Percentiles rank a stretch among this genome's conserved stretches.
Conservation (phyloP, 2,113 vertebrate genomes). For the zebrafish (Danio rerio) region GRCz12tu NC_133180.1:16718001-16718500, state of each 20-base stretch:
- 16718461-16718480: no score
- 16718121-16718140: slow-evolving; percentile 5
- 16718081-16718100: no score
- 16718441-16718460: no score
- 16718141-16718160: background rate
- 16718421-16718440: no score
- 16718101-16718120: background rate
- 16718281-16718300: background rate
- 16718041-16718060: no score
- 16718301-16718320: background rate
- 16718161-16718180: background rate
- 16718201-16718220: background rate
- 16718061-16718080: no score
- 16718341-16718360: background rate
- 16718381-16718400: background rate
- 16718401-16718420: background rate
- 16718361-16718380: background rate
- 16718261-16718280: background rate
- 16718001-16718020: no score
- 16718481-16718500: no score
- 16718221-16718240: background rate
- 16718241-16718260: background rate
- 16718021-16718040: no score
- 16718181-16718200: slow-evolving; percentile 22
- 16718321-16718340: background rate